Conservation (phyloP, 2,888 invertebrate species). For the Synanthedon vespiformis region DNA sequence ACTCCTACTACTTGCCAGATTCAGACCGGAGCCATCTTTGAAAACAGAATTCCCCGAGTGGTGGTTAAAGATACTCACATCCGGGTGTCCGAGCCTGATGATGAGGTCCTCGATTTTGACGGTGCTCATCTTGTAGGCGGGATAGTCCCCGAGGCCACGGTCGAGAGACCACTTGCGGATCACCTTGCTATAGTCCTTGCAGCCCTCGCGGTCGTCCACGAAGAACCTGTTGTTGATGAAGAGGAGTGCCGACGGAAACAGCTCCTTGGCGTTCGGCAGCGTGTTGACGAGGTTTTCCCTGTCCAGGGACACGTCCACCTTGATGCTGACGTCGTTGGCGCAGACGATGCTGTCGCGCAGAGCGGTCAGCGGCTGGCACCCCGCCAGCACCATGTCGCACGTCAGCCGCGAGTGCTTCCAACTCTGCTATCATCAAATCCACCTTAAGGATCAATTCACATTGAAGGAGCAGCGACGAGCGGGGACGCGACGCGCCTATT, state of each 20-base stretch:
- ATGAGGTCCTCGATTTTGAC: constrained; percentile 21
- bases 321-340: constrained; percentile 74
- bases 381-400: constrained; percentile 35
- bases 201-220: constrained; percentile 41
- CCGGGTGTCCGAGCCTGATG: constrained; percentile 44
- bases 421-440: constrained; percentile 10
- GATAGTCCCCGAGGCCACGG: constrained; percentile 32
- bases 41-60: too few species aligned
- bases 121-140: constrained; percentile 19
- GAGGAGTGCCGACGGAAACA: constrained; percentile 54
- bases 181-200: constrained; percentile 31
- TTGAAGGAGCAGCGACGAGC: too few species aligned
- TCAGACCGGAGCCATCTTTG: too few species aligned
- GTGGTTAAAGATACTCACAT: constrained; percentile 20
- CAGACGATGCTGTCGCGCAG: constrained; percentile 83
- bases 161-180: constrained; percentile 39
- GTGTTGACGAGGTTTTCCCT: constrained; percentile 33
- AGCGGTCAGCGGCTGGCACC: constrained; percentile 73
- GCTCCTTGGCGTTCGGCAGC: constrained; percentile 28
- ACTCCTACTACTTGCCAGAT: too few species aligned
- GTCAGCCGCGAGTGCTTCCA: constrained; percentile 38
- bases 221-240: constrained; percentile 63
- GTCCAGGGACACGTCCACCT: constrained; percentile 71
- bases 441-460: too few species aligned
- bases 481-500: too few species aligned